These are phyloP conservation scores for Diadegma fenestrale DNA, from an alignment of 2,888 invertebrate species.

Conservation along the genomic window DNA sequence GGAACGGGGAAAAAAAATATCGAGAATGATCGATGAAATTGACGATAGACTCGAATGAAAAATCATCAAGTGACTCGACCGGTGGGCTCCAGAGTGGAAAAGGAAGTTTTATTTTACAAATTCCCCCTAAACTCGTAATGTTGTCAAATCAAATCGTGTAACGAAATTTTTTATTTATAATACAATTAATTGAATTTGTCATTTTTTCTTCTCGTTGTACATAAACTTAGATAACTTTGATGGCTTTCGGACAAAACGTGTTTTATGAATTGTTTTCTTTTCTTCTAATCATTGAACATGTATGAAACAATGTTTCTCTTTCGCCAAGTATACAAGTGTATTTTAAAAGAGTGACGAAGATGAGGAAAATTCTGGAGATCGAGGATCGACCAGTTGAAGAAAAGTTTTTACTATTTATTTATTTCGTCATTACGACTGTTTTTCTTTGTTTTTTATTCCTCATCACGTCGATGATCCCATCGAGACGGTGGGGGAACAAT, in stretches of 20 bases:
- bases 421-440: slow-evolving; percentile 68
- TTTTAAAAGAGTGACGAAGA: slow-evolving; percentile 44
- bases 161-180: slow-evolving; percentile 66
- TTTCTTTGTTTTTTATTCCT: slow-evolving; percentile 52
- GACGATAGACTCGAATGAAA: slow-evolving; percentile 59
- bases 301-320: slow-evolving; percentile 59
- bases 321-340: slow-evolving; percentile 48
- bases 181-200: slow-evolving; percentile 65
- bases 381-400: slow-evolving; percentile 69
- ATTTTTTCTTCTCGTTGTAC: slow-evolving; percentile 74
- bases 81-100: slow-evolving; percentile 53
- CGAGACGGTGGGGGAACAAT: slow-evolving; percentile 50
- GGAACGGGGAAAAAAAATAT: slow-evolving; percentile 14
- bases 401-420: slow-evolving; percentile 70
- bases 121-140: slow-evolving; percentile 49
- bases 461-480: slow-evolving; percentile 61
- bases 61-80: slow-evolving; percentile 36
- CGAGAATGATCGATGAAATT: slow-evolving; percentile 39
- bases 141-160: slow-evolving; percentile 60
- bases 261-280: slow-evolving; percentile 65
- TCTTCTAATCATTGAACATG: slow-evolving; percentile 62
- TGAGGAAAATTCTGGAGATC: slow-evolving; percentile 57
- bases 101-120: slow-evolving; percentile 57
- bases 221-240: slow-evolving; percentile 78
- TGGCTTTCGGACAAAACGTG: slow-evolving; percentile 70